Percentiles rank a stretch among this genome's conserved stretches.
These are phyloP conservation scores for Eilema caniola DNA, from an alignment of 2,888 invertebrate genomes.

Conservation along the genomic window DNA sequence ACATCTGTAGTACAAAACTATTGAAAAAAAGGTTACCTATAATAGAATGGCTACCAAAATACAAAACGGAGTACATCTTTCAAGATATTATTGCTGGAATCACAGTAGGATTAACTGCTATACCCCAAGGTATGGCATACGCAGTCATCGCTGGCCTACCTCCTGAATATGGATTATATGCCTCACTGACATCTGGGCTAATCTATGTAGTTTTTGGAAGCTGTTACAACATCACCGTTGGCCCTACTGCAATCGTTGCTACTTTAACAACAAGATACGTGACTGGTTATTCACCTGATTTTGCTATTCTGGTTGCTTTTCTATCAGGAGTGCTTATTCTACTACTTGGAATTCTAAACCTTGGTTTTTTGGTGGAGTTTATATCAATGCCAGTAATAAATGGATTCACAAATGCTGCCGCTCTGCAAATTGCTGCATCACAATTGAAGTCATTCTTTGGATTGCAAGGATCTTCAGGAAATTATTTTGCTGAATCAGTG, in stretches of 20 bases:
- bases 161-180: slow-evolving; percentile 94
- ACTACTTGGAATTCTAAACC: slow-evolving; percentile 90
- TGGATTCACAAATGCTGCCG: slow-evolving; percentile 95
- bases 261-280: slow-evolving; percentile 92
- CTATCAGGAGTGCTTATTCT: slow-evolving; percentile 91
- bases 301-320: slow-evolving; percentile 91
- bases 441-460: slow-evolving; percentile 93
- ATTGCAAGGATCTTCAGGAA: slow-evolving; percentile 86
- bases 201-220: slow-evolving; percentile 96
- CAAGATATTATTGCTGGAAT: slow-evolving; percentile 95
- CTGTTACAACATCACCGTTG: slow-evolving; percentile 91
- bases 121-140: slow-evolving; percentile 95
- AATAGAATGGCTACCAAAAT: slow-evolving; percentile 91
- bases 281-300: slow-evolving; percentile 87
- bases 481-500: slow-evolving; percentile 89
- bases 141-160: slow-evolving; percentile 92
- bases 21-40: slow-evolving; percentile 89
- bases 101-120: slow-evolving; percentile 93
- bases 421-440: slow-evolving; percentile 94
- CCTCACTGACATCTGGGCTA: slow-evolving; percentile 96
- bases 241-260: slow-evolving; percentile 96
- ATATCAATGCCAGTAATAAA: slow-evolving; percentile 94
- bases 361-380: slow-evolving; percentile 94
- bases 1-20: slow-evolving; percentile 73
- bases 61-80: slow-evolving; percentile 88